These are phyloP conservation scores for Aleadryas rufinucha DNA, from an alignment of 2,113 vertebrate genomes.

Conservation along the genomic window DNA sequence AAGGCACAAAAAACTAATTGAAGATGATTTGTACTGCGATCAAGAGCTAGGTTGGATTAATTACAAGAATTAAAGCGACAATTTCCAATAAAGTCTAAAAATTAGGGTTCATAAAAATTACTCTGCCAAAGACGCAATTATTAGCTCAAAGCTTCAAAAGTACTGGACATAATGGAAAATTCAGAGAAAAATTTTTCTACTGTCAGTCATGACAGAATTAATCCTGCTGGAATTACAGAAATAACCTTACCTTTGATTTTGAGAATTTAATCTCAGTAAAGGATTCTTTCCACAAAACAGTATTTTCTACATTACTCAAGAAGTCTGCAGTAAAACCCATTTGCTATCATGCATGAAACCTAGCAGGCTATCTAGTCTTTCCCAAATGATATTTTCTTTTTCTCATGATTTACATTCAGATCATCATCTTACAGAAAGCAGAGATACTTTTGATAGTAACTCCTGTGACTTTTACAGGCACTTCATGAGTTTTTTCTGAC, in stretches of 20 bases:
- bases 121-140: not conserved
- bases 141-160: not conserved
- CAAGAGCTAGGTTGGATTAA: not conserved
- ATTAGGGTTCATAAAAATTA: not conserved
- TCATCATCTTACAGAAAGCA: not conserved
- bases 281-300: not conserved
- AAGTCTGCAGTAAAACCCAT: not conserved
- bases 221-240: not conserved
- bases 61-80: not conserved
- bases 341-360: not conserved
- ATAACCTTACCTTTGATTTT: not conserved
- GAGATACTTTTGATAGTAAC: not conserved
- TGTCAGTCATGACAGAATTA: not conserved
- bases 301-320: not conserved
- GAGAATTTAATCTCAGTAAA: not conserved
- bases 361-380: not conserved
- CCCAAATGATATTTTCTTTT: not conserved
- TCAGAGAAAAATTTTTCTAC: not conserved
- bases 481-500: not conserved
- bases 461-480: not conserved
- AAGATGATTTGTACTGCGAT: not conserved
- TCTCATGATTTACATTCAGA: not conserved
- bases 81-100: not conserved
- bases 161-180: not conserved
- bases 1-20: not conserved